Percentiles rank a stretch among this genome's conserved stretches.
These are phyloP conservation scores for Sapajus apella DNA, from an alignment of 2,113 vertebrate genomes.

Conservation along the genomic window DNA sequence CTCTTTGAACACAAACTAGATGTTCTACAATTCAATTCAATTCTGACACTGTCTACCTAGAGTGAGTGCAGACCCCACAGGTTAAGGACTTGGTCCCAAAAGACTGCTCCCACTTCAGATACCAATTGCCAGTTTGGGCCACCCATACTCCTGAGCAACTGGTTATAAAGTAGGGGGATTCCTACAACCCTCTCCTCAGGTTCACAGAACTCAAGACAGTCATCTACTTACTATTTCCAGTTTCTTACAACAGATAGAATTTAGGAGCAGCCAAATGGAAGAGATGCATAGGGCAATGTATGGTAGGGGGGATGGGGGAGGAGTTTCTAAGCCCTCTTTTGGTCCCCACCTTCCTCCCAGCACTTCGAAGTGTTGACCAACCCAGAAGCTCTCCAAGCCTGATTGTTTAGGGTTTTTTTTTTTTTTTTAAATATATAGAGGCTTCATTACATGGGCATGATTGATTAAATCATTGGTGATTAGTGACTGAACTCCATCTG, in stretches of 20 bases:
- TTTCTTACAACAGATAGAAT: neutral
- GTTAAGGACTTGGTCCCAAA: neutral
- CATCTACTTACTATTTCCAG: neutral
- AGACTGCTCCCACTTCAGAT: too few relatives aligned
- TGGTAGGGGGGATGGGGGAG: neutral
- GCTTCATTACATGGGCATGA: neutral
- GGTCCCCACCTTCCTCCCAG: neutral
- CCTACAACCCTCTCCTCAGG: neutral
- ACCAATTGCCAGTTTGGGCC: neutral
- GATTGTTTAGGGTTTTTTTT: too few relatives aligned
- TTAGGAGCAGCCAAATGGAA: neutral
- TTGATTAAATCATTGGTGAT: too few relatives aligned
- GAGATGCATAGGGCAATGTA: neutral
- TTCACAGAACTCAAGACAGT: neutral
- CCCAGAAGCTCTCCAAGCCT: neutral
- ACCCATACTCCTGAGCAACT: too few relatives aligned
- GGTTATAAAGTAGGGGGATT: too few relatives aligned
- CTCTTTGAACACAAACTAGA: neutral
- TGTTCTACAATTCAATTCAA: neutral
- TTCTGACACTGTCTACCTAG: neutral
- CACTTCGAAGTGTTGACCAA: neutral
- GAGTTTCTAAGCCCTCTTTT: neutral
- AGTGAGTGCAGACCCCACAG: neutral
- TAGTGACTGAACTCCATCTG: neutral
- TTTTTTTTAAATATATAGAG: neutral